A percentile compares a stretch with the other conserved stretches of the same genome.
These are phyloP conservation scores for Drosophila lacteicornis DNA, from an alignment of 1,140 invertebrate species.

Conservation along the genomic window DNA sequence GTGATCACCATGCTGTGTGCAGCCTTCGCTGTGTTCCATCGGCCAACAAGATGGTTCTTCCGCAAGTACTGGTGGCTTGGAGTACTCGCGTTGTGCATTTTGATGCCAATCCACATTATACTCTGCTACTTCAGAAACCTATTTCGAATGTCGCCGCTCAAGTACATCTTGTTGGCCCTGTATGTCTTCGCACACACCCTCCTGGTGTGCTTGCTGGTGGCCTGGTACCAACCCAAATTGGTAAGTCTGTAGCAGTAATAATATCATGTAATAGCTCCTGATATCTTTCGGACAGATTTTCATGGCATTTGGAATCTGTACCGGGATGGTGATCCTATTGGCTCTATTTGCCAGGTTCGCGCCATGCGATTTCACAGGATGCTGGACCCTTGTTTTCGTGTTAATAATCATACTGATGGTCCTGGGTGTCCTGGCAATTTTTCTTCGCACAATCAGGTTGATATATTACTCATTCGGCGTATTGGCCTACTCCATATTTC, in stretches of 20 bases:
- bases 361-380: constrained; percentile 55
- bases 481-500: not conserved
- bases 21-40: not conserved
- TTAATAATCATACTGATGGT: fast-evolving
- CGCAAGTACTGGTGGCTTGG: not conserved
- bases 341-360: constrained; percentile 29
- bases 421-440: not conserved
- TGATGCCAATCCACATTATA: not conserved
- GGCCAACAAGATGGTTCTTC: not conserved
- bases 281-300: constrained; percentile 7
- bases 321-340: constrained; percentile 7
- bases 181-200: constrained; percentile 2
- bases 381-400: constrained; percentile 4
- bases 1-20: not conserved
- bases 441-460: not conserved
- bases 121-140: constrained; percentile 2
- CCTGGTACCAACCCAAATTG: not conserved
- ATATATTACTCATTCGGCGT: not conserved
- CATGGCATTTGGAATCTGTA: constrained; percentile 11
- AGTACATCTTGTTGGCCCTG: constrained; percentile 4
- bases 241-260: not conserved
- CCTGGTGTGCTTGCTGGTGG: not conserved
- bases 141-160: not conserved
- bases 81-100: not conserved
- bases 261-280: not conserved